Conservation (phyloP, 2,113 vertebrate species). For the Chiloscyllium plagiosum region DNA sequence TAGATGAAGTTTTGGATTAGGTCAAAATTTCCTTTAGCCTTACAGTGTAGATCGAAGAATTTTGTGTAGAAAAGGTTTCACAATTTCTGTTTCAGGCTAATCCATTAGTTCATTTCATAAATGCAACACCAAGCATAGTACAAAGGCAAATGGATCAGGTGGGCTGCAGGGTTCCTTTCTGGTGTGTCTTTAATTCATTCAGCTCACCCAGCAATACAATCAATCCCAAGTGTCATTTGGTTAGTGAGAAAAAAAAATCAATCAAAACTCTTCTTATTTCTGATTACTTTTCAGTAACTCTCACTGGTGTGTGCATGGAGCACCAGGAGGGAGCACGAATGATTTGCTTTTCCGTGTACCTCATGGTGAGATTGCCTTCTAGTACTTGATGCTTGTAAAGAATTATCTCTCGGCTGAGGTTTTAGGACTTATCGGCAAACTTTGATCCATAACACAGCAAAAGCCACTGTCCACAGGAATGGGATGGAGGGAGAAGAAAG, state of each 20-base stretch:
- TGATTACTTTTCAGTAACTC: neutral
- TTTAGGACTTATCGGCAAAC: neutral
- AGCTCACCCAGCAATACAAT: neutral
- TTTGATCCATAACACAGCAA: neutral
- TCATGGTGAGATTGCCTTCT: neutral
- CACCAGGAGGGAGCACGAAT: neutral
- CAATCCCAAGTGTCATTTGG: neutral
- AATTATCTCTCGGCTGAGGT: neutral
- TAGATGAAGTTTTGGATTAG: neutral
- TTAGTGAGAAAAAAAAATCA: neutral
- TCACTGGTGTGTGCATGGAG: neutral
- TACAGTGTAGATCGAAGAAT: neutral
- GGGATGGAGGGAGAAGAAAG: neutral
- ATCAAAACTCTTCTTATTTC: neutral
- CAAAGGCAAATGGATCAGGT: neutral
- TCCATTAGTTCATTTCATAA: neutral
- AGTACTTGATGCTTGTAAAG: neutral
- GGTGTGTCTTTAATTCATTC: neutral
- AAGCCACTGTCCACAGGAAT: neutral
- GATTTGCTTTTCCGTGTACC: neutral
- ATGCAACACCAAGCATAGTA: neutral
- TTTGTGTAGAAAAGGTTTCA: neutral
- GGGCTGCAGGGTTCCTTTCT: neutral
- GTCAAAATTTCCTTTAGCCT: neutral
- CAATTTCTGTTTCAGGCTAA: neutral